Percentiles rank a stretch among this genome's conserved stretches.
Conservation (phyloP, 2,113 vertebrate genomes). For the Coregonus clupeaformis region DNA sequence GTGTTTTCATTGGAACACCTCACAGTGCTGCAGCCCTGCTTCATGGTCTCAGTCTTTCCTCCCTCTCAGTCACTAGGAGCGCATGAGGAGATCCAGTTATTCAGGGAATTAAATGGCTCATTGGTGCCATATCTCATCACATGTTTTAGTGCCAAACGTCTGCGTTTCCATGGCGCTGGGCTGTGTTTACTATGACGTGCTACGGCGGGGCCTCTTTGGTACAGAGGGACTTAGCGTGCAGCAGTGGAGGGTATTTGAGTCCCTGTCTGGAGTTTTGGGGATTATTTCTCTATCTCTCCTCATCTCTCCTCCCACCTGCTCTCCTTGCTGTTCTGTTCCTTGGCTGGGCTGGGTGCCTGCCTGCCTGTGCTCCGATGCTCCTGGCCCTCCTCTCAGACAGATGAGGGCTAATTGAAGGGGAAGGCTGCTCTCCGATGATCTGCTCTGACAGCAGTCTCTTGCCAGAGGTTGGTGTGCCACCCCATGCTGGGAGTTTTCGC, state of each 20-base stretch:
- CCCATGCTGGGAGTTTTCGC: slow-evolving; percentile 73
- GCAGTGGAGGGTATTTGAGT: slow-evolving; percentile 68
- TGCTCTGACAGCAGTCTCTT: slow-evolving; percentile 70
- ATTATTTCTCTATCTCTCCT: slow-evolving; percentile 61
- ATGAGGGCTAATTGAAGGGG: slow-evolving; percentile 77
- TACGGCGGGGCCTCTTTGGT: slow-evolving; percentile 57
- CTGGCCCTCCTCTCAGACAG: slow-evolving; percentile 65
- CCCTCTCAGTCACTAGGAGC: slow-evolving; percentile 47
- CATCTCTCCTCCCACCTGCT: slow-evolving; percentile 65
- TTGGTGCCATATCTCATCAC: slow-evolving; percentile 67
- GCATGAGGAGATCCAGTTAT: slow-evolving; percentile 64
- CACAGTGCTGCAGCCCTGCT: slow-evolving; percentile 3
- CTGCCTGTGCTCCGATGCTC: slow-evolving; percentile 51
- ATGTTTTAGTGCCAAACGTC: slow-evolving; percentile 61
- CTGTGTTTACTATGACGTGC: slow-evolving; percentile 69
- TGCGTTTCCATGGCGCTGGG: slow-evolving; percentile 63
- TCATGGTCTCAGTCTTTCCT: slow-evolving; percentile 22
- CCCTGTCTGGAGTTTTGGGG: slow-evolving; percentile 68
- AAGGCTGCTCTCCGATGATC: slow-evolving; percentile 73
- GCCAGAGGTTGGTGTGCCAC: slow-evolving; percentile 72
- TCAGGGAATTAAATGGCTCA: slow-evolving; percentile 70
- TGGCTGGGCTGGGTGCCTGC: slow-evolving; percentile 39
- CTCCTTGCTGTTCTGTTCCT: slow-evolving; percentile 63
- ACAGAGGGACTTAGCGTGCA: slow-evolving; percentile 64
- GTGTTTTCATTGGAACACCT: slow-evolving; percentile 26